Evolutionary conservation across 1,140 invertebrate genomes (phyloP).

Genomic region (Saccostrea glomerata): DNA sequence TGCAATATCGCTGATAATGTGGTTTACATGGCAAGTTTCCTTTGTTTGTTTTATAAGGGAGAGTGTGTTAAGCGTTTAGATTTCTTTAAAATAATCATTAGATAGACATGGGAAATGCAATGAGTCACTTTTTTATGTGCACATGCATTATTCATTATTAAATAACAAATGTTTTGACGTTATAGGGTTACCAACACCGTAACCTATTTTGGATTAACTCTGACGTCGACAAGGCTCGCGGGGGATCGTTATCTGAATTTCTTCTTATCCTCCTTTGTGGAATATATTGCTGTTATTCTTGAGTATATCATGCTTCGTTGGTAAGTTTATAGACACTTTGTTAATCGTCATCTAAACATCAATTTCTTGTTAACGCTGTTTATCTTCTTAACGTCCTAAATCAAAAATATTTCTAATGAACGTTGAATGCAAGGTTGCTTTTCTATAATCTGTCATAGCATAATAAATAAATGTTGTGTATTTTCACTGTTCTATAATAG

Average conservation of each 20-base stretch:
- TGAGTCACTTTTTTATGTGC: no score
- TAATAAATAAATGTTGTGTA: no score
- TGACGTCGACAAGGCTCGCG: constrained; percentile 71
- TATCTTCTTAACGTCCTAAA: no score
- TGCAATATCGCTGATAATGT: not conserved
- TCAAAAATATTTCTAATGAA: no score
- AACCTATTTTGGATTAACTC: constrained; percentile 76
- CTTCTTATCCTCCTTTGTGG: constrained; percentile 69
- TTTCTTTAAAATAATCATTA: no score
- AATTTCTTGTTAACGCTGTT: no score
- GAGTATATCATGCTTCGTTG: not conserved
- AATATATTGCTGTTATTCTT: constrained; percentile 68
- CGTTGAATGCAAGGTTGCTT: no score
- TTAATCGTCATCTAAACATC: not conserved
- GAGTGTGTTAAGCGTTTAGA: not conserved
- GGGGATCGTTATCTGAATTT: constrained; percentile 73
- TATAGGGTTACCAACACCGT: constrained; percentile 73
- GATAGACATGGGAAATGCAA: no score
- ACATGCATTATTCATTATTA: no score
- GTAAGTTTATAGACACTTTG: not conserved
- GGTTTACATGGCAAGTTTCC: constrained; percentile 15
- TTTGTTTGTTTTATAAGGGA: not conserved
- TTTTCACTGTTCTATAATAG: no score
- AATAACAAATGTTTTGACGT: not conserved
- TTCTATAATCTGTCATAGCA: no score